Conservation (phyloP, 2,888 invertebrate genomes). For the Aporophyla nigra region DNA sequence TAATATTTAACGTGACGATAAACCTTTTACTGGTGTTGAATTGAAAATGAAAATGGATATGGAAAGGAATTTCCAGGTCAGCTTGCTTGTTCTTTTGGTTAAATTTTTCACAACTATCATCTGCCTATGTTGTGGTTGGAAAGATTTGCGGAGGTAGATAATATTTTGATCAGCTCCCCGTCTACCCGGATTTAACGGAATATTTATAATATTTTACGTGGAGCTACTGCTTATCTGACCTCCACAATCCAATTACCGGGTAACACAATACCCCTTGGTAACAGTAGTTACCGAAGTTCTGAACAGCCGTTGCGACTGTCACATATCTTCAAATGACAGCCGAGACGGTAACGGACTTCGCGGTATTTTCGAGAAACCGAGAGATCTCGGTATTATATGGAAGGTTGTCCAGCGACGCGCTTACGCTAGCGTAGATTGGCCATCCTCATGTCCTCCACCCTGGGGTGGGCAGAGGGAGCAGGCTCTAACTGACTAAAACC, state of each 20-base stretch:
- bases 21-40: conserved; percentile 34
- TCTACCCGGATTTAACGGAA: background rate
- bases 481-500: too few relatives aligned
- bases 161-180: too few relatives aligned
- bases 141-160: too few relatives aligned
- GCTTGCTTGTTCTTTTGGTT: background rate
- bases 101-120: background rate
- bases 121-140: background rate
- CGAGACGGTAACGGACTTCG: too few relatives aligned
- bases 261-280: background rate
- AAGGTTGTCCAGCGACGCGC: too few relatives aligned
- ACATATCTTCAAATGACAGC: background rate
- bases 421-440: too few relatives aligned
- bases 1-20: conserved; percentile 50
- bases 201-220: background rate
- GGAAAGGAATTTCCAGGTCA: background rate
- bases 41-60: conserved; percentile 24
- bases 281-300: background rate
- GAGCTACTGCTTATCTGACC: background rate
- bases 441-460: too few relatives aligned
- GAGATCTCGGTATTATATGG: too few relatives aligned
- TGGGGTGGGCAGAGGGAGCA: too few relatives aligned
- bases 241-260: background rate
- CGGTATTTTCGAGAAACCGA: too few relatives aligned
- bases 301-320: background rate